Evolutionary conservation across 2,797 vertebrate species (phyloP).

Genomic region (Pogonophryne albipinna): DNA sequence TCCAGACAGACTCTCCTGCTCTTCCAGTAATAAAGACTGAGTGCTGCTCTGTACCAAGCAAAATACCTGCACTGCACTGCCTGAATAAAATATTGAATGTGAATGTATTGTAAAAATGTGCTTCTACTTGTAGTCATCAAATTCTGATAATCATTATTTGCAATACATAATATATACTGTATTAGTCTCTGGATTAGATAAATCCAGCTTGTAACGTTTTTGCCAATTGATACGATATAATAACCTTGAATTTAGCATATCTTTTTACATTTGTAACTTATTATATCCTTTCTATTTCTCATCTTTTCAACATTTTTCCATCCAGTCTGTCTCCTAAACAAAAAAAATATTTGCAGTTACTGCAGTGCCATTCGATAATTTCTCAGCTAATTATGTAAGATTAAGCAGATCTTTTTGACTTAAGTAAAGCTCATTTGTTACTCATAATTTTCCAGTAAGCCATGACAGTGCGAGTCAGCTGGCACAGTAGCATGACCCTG

Average conservation of each 20-base stretch:
- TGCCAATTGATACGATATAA: not conserved
- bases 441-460: not conserved
- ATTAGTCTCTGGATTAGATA: not conserved
- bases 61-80: conserved; percentile 27
- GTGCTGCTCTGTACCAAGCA: conserved; percentile 43
- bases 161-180: not conserved
- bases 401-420: not conserved
- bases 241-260: not conserved
- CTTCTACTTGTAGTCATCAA: not conserved
- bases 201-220: no score
- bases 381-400: not conserved
- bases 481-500: not conserved
- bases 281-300: no score
- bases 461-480: not conserved
- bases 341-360: not conserved
- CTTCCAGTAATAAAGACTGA: conserved; percentile 77
- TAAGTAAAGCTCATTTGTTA: not conserved
- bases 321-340: not conserved
- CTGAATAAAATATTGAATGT: not conserved
- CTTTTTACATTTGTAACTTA: not conserved
- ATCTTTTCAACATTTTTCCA: not conserved
- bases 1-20: conserved; percentile 62
- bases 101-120: not conserved
- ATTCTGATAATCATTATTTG: not conserved
- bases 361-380: not conserved